A percentile compares a stretch with the other conserved stretches of the same genome.
phyloP scores from a whole-genome alignment of 2,888 invertebrate genomes.

The Zelleria hepariella region DNA sequence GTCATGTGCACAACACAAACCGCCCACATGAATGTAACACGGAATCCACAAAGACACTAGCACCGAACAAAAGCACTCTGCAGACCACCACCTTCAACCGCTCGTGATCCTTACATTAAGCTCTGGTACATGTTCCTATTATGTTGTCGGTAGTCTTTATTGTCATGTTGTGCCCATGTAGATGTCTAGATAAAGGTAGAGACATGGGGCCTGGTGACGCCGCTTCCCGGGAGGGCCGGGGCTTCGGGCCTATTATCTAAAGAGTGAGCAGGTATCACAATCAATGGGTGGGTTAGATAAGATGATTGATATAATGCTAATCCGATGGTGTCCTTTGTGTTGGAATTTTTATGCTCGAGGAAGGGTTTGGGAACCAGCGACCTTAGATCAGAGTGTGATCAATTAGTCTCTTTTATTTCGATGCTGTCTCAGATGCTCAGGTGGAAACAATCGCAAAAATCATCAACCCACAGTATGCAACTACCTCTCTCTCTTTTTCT shows the following conservation, averaged over 20 bases:
- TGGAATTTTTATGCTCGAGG: neutral
- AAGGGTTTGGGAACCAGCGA: too few species aligned
- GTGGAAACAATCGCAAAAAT: too few species aligned
- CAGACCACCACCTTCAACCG: neutral
- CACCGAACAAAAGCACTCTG: neutral
- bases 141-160: conserved; percentile 48
- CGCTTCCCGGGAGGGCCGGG: conserved; percentile 18
- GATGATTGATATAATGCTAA: conserved; percentile 24
- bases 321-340: conserved; percentile 14
- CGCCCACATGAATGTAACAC: neutral
- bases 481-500: too few species aligned
- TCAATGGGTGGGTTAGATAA: conserved; percentile 32
- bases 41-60: neutral
- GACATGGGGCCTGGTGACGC: conserved; percentile 23
- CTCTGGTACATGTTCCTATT: conserved; percentile 10
- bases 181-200: conserved; percentile 50
- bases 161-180: conserved; percentile 43
- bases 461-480: too few species aligned
- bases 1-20: too few species aligned
- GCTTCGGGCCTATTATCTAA: conserved; percentile 21
- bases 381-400: too few species aligned
- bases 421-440: too few species aligned
- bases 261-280: conserved; percentile 24
- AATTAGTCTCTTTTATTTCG: too few species aligned
- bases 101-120: conserved; percentile 6